A percentile compares a stretch with the other conserved stretches of the same genome.
phyloP scores from a whole-genome alignment of 2,113 vertebrate species.

The Prunella fulvescens region DNA sequence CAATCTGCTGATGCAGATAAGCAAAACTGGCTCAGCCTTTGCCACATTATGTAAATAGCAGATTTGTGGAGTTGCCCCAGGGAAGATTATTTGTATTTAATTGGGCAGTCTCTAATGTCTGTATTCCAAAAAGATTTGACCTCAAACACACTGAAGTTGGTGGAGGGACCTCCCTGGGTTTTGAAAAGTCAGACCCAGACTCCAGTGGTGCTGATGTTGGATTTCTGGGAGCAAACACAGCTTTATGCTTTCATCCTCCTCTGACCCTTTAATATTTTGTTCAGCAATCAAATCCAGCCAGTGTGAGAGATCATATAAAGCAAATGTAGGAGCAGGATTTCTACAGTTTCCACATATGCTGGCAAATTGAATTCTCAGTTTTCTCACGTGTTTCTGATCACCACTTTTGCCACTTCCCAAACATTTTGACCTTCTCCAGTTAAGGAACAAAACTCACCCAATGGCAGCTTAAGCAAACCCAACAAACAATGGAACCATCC shows the following conservation, averaged over 20 bases:
- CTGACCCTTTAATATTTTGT: background rate
- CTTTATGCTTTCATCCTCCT: background rate
- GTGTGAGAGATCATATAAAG: background rate
- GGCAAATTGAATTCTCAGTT: background rate
- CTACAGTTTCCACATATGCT: background rate
- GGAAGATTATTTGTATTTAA: slow-evolving; percentile 18
- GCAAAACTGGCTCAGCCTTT: background rate
- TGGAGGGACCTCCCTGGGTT: background rate
- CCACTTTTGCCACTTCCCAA: background rate
- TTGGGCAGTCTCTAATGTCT: background rate
- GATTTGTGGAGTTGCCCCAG: background rate
- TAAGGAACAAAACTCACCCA: background rate
- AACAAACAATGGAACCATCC: background rate
- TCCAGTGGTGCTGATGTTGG: background rate
- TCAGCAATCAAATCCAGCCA: background rate
- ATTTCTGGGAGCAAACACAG: background rate
- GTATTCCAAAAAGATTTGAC: background rate
- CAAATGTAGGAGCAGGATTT: background rate
- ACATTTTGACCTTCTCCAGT: fast-evolving
- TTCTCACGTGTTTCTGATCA: background rate
- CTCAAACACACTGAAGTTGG: background rate
- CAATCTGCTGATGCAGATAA: slow-evolving; percentile 26
- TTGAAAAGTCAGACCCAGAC: background rate
- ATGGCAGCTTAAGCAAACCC: background rate
- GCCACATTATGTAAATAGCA: background rate